These are phyloP conservation scores for Cephalopachus bancanus DNA, from an alignment of 2,797 vertebrate species.

Conservation along the genomic window DNA sequence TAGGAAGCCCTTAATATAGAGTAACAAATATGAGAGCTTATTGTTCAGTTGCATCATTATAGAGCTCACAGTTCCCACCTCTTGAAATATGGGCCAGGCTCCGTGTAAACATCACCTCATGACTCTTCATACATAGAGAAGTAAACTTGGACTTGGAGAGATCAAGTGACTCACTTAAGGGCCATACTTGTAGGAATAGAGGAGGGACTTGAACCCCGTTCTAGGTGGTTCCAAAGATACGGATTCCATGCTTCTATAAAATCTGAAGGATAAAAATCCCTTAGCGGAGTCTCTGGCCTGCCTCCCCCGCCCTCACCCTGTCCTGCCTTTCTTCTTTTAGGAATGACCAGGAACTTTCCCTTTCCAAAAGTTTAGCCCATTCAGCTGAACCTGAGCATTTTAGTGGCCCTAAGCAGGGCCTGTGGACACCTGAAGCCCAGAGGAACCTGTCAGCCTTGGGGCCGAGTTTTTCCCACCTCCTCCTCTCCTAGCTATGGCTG, in stretches of 20 bases:
- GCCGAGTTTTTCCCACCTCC: background rate
- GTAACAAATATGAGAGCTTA: background rate
- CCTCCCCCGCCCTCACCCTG: background rate
- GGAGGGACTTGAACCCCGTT: background rate
- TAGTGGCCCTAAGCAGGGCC: background rate
- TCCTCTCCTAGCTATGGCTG: background rate
- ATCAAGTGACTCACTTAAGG: constrained; percentile 8
- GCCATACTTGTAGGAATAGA: background rate
- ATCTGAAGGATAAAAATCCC: constrained; percentile 29
- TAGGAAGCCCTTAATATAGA: background rate
- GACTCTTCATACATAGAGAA: background rate
- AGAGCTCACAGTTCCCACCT: background rate
- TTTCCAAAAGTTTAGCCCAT: constrained; percentile 26
- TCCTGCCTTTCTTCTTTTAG: background rate
- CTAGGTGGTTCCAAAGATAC: constrained; percentile 1
- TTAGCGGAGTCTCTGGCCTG: constrained; percentile 13
- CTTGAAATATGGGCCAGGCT: constrained; percentile 35
- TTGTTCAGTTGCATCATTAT: constrained; percentile 3
- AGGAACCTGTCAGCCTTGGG: background rate
- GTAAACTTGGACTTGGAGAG: background rate
- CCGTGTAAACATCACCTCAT: background rate
- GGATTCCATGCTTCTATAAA: background rate
- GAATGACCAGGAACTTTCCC: background rate
- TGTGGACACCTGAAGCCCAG: background rate
- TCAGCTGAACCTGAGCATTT: background rate